Base-by-base conservation (phyloP, 2,113 vertebrate species). In the Astatotilapia flaviijosephi region DNA sequence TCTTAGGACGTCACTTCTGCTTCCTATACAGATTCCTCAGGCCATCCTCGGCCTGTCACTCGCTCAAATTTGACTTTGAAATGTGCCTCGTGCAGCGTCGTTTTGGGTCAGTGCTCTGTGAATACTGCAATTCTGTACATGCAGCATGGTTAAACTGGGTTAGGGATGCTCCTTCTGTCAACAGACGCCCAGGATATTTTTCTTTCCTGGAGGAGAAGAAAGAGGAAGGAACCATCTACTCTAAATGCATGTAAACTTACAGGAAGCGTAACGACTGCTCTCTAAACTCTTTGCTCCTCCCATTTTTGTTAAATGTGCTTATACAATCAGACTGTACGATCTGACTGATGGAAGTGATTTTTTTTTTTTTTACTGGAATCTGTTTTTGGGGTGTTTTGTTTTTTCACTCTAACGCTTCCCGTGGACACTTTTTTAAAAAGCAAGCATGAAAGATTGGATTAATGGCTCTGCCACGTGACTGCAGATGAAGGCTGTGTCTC, bases 31-130 rank as follows among this genome's bases (percentile, higher is more conserved):
- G 33, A 6, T 58, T 65, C 55, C 42, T 47, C 19, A 6, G 53
- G 23, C 35, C 56, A 19, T 19, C 73, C 73, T 51, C 73, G 1
- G 45, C 45, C 17, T 51, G 73, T 31, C 11, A 13, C 79, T 56
- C 35, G 19, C 28, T 54, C 65, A 86, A 37, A 84, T 82, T 68
- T 75, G 51, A 89, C 83, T 83, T 82, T 88, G 73, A 90, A 91
- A 88, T 92, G 95, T 96, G 95, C 95, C 96, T 96, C 85, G 58
- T 31, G 31, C 77, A 84, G 84, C n/a, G 15, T 84, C 26, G 9
- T 82, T 86, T 23, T 86, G 82, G 47, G 75, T 87, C 68, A 12
- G 49, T 26, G 54, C 77, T 84, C 68, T 79, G 49, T 54, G 49
- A 86, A 80, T 53, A 82, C 37, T 86, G 75, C 56, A 14, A 4